Evolutionary conservation across 2,113 vertebrate genomes (phyloP).

Genomic region (Seriola aureovittata): DNA sequence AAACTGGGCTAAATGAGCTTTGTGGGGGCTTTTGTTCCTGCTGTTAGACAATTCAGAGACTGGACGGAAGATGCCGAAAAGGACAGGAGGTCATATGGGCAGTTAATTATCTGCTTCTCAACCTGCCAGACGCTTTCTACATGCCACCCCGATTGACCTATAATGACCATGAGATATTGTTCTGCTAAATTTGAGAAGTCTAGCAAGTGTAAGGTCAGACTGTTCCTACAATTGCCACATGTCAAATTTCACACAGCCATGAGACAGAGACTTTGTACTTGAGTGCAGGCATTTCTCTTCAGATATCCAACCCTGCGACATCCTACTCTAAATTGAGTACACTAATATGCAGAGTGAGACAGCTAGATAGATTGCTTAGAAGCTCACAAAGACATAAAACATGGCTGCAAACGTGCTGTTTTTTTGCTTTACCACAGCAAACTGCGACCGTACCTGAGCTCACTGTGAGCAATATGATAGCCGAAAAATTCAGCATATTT

Average conservation of each 20-base stretch:
- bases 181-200: conserved; percentile 65
- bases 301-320: conserved; percentile 34
- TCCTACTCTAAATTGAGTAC: conserved; percentile 23
- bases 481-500: conserved; percentile 13
- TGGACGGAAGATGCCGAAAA: conserved; percentile 67
- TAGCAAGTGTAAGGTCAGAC: conserved; percentile 56
- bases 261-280: conserved; percentile 53
- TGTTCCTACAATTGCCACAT: conserved; percentile 51
- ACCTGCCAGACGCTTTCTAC: conserved; percentile 62
- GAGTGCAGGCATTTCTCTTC: conserved; percentile 49
- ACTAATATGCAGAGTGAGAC: neutral
- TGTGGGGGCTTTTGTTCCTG: conserved; percentile 69
- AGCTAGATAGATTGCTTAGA: neutral
- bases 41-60: conserved; percentile 70
- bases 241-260: conserved; percentile 66
- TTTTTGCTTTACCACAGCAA: neutral
- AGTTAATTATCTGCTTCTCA: conserved; percentile 73
- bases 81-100: conserved; percentile 63
- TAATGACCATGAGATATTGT: conserved; percentile 65
- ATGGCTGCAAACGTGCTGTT: neutral
- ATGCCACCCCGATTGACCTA: conserved; percentile 63
- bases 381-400: neutral
- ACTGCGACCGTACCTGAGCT: conserved; percentile 1
- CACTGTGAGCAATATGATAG: neutral
- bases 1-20: conserved; percentile 72